Conservation (phyloP, 1,140 invertebrate species). For the Drosophila gunungcola region DNA sequence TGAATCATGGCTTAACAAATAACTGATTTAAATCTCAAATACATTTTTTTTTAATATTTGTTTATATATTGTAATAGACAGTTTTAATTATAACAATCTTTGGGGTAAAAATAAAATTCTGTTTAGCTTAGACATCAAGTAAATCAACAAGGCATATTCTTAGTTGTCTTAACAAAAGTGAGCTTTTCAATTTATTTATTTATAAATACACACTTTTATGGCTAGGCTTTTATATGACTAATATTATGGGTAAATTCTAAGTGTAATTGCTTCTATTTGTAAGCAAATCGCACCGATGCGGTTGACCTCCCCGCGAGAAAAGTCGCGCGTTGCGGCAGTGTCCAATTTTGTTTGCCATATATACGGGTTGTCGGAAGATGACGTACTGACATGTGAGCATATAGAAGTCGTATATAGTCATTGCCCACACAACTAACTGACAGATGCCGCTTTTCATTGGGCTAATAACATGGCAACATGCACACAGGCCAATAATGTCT, state of each 20-base stretch:
- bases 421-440: conserved; percentile 46
- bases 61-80: too few relatives aligned
- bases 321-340: conserved; percentile 9
- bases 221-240: conserved; percentile 19
- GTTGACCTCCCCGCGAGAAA: conserved; percentile 34
- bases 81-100: too few relatives aligned
- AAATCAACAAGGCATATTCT: neutral
- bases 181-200: neutral
- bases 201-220: neutral
- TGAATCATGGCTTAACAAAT: too few relatives aligned
- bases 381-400: conserved; percentile 55
- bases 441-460: conserved; percentile 57
- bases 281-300: neutral
- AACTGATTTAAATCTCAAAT: too few relatives aligned
- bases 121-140: neutral
- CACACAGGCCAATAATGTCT: conserved; percentile 49
- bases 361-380: conserved; percentile 57
- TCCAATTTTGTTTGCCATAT: conserved; percentile 6
- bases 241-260: neutral
- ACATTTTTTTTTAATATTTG: too few relatives aligned
- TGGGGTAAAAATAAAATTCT: too few relatives aligned
- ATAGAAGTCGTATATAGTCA: conserved; percentile 64
- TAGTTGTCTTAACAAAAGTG: neutral
- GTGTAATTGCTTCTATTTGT: conserved; percentile 8
- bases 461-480: conserved; percentile 64